Percentiles rank a stretch among this genome's conserved stretches.
Conservation (phyloP, 1,140 invertebrate genomes). For the Luehdorfia chinensis region DNA sequence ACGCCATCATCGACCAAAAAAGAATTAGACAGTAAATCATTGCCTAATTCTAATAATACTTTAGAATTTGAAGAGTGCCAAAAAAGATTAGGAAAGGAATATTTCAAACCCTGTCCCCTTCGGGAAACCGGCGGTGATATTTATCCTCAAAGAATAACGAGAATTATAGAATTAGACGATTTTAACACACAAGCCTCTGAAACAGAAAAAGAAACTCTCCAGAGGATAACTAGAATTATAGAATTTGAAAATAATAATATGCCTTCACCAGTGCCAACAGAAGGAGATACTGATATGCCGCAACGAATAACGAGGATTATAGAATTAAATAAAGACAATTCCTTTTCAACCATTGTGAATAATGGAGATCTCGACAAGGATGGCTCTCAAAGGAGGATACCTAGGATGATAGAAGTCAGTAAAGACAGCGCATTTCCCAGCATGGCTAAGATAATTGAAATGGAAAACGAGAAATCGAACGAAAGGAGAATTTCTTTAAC, state of each 20-base stretch:
- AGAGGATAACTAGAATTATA: slow-evolving; percentile 67
- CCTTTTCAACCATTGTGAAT: slow-evolving; percentile 47
- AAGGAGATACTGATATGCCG: slow-evolving; percentile 52
- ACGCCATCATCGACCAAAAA: slow-evolving; percentile 37
- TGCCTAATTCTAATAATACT: slow-evolving; percentile 33
- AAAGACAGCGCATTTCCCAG: slow-evolving; percentile 62
- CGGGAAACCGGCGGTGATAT: slow-evolving; percentile 30
- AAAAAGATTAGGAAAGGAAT: slow-evolving; percentile 33
- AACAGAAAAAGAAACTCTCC: slow-evolving; percentile 50
- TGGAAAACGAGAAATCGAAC: slow-evolving; percentile 72
- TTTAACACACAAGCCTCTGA: slow-evolving; percentile 43
- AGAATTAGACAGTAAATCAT: slow-evolving; percentile 39
- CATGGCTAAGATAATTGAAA: slow-evolving; percentile 72
- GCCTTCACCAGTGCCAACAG: slow-evolving; percentile 38
- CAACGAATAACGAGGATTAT: slow-evolving; percentile 70
- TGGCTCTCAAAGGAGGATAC: slow-evolving; percentile 49
- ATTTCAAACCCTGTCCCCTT: slow-evolving; percentile 27
- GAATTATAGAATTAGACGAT: slow-evolving; percentile 60
- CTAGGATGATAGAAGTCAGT: slow-evolving; percentile 53
- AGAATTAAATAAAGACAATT: slow-evolving; percentile 59
- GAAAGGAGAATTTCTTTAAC: slow-evolving; percentile 68
- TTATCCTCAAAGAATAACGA: slow-evolving; percentile 47
- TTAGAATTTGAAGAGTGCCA: slow-evolving; percentile 38
- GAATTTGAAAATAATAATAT: slow-evolving; percentile 63
- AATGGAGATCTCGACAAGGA: slow-evolving; percentile 46